Conservation (phyloP, 2,113 vertebrate genomes). For the Syrrhaptes paradoxus region DNA sequence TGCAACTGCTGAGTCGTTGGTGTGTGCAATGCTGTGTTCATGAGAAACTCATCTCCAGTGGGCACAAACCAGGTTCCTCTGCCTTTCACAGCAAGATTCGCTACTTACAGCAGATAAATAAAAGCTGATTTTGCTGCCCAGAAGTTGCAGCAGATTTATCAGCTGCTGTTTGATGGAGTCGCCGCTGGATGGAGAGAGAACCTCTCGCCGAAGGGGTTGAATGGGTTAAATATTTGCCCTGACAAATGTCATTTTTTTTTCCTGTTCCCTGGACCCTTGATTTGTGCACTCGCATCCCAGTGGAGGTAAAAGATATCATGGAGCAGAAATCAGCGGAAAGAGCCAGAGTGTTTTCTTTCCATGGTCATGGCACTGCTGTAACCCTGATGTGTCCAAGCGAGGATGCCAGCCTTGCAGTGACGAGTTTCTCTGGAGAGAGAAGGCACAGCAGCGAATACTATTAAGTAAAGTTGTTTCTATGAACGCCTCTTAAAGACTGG, state of each 20-base stretch:
- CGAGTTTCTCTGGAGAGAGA: background rate
- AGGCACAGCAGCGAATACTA: background rate
- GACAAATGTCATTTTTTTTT: background rate
- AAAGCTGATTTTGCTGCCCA: background rate
- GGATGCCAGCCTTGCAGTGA: background rate
- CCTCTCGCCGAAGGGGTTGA: accelerated
- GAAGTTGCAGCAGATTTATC: background rate
- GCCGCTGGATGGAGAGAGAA: background rate
- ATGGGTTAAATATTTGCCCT: background rate
- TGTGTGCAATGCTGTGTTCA: background rate
- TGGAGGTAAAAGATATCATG: background rate
- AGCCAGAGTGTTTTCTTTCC: background rate
- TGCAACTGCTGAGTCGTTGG: background rate
- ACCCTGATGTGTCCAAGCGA: background rate
- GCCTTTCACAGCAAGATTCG: background rate
- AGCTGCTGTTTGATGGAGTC: background rate
- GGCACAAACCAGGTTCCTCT: background rate
- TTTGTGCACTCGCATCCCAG: background rate
- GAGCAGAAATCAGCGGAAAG: background rate
- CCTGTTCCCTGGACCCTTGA: background rate
- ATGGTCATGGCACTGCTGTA: background rate
- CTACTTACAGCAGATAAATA: background rate
- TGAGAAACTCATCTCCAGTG: background rate
- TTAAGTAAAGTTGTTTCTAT: background rate
- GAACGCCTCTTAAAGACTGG: background rate